Percentiles rank a stretch among this genome's conserved stretches.
Conservation (phyloP, 1,140 invertebrate species). For the Lycorma delicatula region DNA sequence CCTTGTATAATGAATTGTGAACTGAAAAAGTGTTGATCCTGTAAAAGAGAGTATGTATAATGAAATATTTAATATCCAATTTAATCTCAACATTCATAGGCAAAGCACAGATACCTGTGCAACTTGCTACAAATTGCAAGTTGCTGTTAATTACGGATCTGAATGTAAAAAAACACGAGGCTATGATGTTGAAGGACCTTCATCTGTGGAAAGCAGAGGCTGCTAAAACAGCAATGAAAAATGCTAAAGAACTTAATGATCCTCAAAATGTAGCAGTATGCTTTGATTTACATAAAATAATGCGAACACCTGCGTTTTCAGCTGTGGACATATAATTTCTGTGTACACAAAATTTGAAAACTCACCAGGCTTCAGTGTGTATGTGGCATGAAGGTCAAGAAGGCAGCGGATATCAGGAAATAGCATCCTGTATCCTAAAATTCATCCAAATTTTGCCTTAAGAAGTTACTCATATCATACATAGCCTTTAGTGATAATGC, state of each 20-base stretch:
- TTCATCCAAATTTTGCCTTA: not conserved
- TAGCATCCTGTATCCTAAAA: not conserved
- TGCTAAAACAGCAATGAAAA: not conserved
- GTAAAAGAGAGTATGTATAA: not conserved
- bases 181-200: not conserved
- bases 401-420: not conserved
- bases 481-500: not conserved
- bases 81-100: not conserved
- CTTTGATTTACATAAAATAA: not conserved
- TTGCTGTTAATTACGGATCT: not conserved
- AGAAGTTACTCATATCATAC: not conserved
- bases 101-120: not conserved
- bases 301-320: not conserved
- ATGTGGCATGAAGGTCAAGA: not conserved
- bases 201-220: not conserved
- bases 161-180: not conserved
- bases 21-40: not conserved
- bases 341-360: not conserved
- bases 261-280: not conserved
- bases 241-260: not conserved
- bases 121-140: too few relatives aligned
- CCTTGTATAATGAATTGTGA: not conserved
- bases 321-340: not conserved
- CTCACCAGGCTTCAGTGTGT: not conserved
- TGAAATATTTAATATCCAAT: not conserved